phyloP scores from a whole-genome alignment of 2,888 invertebrate species.

The Chrysopilus asiliformis region DNA sequence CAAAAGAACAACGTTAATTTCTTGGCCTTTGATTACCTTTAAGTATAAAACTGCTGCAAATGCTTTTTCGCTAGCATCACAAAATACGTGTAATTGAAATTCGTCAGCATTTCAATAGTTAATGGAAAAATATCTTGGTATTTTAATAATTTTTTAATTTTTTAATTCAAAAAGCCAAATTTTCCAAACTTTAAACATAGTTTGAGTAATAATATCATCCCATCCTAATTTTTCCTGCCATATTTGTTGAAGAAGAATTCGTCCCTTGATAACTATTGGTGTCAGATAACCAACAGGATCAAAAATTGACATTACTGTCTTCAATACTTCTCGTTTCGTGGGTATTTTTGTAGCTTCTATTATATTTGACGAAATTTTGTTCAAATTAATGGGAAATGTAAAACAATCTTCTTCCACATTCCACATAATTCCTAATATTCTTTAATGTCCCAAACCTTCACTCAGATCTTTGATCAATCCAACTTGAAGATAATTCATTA shows the following conservation, averaged over 20 bases:
- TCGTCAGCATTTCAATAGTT: neutral
- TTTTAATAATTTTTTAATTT: neutral
- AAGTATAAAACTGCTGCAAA: conserved; percentile 1
- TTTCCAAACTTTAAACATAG: neutral
- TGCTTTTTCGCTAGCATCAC: conserved; percentile 2
- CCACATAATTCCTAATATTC: neutral
- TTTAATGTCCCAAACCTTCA: too few relatives aligned
- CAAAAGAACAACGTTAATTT: neutral
- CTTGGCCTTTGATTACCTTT: neutral
- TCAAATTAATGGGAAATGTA: neutral
- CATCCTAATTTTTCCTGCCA: neutral
- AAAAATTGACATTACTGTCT: too few relatives aligned
- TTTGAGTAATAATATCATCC: neutral
- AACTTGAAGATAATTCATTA: neutral
- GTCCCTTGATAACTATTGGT: neutral
- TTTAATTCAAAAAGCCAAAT: neutral
- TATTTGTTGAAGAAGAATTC: conserved; percentile 1
- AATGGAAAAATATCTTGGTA: neutral
- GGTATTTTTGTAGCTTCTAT: neutral
- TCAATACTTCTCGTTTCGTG: too few relatives aligned
- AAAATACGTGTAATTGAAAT: too few relatives aligned
- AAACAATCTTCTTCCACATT: neutral
- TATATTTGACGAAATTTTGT: neutral
- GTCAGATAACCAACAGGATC: neutral
- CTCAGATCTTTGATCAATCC: neutral